These are phyloP conservation scores for Myotis findleyi DNA, from an alignment of 2,797 vertebrate species.

Conservation along the genomic window DNA sequence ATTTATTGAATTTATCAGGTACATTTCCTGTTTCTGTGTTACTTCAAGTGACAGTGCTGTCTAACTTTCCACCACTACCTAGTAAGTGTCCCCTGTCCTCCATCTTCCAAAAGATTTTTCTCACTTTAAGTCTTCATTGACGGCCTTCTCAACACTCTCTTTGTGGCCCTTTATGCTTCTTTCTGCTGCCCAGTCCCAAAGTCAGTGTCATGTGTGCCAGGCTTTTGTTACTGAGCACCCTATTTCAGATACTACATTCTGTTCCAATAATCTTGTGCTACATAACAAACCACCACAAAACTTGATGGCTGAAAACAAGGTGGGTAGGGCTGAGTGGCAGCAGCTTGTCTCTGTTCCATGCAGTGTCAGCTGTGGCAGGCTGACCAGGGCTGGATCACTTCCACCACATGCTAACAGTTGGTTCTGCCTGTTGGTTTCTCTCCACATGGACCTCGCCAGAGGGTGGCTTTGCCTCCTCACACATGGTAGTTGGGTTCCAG, in stretches of 20 bases:
- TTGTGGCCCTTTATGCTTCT: not conserved
- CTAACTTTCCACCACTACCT: not conserved
- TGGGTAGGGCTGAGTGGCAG: not conserved
- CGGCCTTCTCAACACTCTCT: not conserved
- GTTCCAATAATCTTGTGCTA: not conserved
- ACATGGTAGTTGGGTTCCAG: not conserved
- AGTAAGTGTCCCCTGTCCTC: not conserved
- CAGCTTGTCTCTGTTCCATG: not conserved
- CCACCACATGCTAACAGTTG: not conserved
- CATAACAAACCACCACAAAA: not conserved
- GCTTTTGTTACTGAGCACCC: not conserved
- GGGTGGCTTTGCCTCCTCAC: not conserved
- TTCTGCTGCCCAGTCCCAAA: not conserved
- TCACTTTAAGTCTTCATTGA: constrained; percentile 34
- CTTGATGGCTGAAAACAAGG: not conserved
- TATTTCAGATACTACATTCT: not conserved
- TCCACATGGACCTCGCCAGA: not conserved
- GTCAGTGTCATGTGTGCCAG: not conserved
- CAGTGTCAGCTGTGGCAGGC: not conserved
- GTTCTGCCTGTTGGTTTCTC: not conserved
- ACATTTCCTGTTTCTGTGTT: not conserved
- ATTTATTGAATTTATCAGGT: not conserved
- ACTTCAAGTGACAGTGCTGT: not conserved
- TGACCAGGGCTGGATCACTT: not conserved
- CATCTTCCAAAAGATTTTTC: not conserved